These are phyloP conservation scores for Alectura lathami DNA, from an alignment of 2,113 vertebrate genomes.

Conservation along the genomic window DNA sequence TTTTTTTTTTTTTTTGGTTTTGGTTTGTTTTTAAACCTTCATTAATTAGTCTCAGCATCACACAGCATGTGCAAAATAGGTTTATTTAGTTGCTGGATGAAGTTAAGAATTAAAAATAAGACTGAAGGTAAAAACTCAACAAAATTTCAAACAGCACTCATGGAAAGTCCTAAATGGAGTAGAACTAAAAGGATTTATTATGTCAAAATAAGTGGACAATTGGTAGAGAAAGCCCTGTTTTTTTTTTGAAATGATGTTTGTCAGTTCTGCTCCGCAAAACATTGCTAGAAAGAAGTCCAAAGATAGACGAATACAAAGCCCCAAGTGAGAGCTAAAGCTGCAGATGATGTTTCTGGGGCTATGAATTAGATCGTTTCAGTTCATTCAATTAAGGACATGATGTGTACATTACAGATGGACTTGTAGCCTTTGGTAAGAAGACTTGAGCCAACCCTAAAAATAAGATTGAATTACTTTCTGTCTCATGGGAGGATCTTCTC, in stretches of 20 bases:
- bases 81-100: not conserved
- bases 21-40: not conserved
- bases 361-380: conserved; percentile 34
- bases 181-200: not conserved
- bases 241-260: accelerated
- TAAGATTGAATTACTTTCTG: conserved; percentile 40
- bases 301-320: not conserved
- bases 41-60: not conserved
- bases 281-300: not conserved
- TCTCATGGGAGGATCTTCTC: conserved; percentile 36
- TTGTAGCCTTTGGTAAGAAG: conserved; percentile 23
- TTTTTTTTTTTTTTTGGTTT: no score
- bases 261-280: not conserved
- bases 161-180: not conserved
- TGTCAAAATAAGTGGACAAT: not conserved
- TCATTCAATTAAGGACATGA: conserved; percentile 6
- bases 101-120: not conserved
- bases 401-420: conserved; percentile 41
- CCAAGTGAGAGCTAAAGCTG: conserved; percentile 34
- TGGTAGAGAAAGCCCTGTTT: not conserved
- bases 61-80: accelerated
- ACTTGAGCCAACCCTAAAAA: conserved; percentile 27
- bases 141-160: not conserved
- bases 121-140: not conserved
- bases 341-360: conserved; percentile 50